Conservation (phyloP, 2,113 vertebrate genomes). For the Sturnus vulgaris region DNA sequence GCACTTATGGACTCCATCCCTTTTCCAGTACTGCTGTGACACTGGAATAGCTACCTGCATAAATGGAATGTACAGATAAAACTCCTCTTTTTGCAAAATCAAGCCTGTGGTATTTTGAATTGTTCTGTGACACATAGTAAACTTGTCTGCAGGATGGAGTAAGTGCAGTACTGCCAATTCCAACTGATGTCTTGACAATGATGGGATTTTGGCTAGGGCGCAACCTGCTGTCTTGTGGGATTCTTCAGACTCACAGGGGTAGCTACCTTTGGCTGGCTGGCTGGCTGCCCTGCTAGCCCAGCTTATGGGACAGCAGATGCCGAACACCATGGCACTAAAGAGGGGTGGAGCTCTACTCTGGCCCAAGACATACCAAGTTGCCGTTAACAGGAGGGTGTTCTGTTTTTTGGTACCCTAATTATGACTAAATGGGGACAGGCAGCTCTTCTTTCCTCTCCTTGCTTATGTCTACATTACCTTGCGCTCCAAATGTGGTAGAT, state of each 20-base stretch:
- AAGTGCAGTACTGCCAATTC: neutral
- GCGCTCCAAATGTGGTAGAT: neutral
- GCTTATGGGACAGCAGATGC: neutral
- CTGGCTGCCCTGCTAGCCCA: neutral
- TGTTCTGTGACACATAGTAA: accelerated
- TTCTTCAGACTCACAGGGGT: neutral
- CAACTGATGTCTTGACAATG: neutral
- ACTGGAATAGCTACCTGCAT: neutral
- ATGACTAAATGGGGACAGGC: neutral
- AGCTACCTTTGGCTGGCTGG: neutral
- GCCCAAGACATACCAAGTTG: neutral
- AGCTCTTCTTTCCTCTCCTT: neutral
- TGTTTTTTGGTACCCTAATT: neutral
- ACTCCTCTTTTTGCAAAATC: neutral
- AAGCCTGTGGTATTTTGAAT: neutral
- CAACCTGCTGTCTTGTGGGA: neutral
- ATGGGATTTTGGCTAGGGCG: neutral
- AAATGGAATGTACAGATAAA: neutral
- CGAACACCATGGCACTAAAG: accelerated
- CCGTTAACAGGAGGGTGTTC: neutral
- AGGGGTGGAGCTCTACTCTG: neutral
- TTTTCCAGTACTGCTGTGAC: neutral
- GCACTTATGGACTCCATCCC: neutral
- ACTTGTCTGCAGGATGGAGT: neutral
- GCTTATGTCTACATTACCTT: neutral